Conservation (phyloP, 2,113 vertebrate species). For the Chelonoidis abingdonii region DNA sequence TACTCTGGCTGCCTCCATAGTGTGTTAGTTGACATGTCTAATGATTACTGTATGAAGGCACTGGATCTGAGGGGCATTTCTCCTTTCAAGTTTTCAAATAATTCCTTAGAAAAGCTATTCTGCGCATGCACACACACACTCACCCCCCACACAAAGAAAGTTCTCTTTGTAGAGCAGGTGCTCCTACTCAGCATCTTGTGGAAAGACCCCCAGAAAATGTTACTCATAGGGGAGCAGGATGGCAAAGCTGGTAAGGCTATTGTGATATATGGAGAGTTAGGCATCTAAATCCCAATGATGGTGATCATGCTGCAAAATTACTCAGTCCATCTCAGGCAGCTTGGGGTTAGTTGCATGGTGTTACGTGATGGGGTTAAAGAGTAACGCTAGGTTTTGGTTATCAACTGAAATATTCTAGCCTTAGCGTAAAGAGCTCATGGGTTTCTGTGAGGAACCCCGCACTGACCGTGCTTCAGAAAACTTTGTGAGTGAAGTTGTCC, state of each 20-base stretch:
- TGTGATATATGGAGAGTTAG: constrained; percentile 18
- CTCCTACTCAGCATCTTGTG: background rate
- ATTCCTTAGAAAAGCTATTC: background rate
- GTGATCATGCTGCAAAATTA: constrained; percentile 38
- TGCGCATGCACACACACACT: background rate
- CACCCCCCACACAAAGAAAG: background rate
- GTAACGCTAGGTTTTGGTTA: background rate
- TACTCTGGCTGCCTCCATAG: background rate
- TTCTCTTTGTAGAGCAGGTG: background rate
- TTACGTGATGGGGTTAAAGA: background rate
- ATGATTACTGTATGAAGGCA: background rate
- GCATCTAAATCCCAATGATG: background rate
- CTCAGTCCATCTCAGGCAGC: background rate
- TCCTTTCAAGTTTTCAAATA: background rate
- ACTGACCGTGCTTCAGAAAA: background rate
- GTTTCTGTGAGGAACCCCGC: background rate
- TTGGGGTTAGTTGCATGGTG: background rate
- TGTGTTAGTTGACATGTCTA: background rate
- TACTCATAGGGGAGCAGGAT: background rate
- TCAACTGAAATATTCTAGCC: background rate
- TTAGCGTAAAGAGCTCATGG: background rate
- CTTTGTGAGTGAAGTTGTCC: background rate
- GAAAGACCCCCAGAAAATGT: constrained; percentile 10
- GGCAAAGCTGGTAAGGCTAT: constrained; percentile 27
- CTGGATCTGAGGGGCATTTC: background rate